Base-by-base conservation (phyloP, 2,113 vertebrate genomes). In the Bubo scandiacus region DNA sequence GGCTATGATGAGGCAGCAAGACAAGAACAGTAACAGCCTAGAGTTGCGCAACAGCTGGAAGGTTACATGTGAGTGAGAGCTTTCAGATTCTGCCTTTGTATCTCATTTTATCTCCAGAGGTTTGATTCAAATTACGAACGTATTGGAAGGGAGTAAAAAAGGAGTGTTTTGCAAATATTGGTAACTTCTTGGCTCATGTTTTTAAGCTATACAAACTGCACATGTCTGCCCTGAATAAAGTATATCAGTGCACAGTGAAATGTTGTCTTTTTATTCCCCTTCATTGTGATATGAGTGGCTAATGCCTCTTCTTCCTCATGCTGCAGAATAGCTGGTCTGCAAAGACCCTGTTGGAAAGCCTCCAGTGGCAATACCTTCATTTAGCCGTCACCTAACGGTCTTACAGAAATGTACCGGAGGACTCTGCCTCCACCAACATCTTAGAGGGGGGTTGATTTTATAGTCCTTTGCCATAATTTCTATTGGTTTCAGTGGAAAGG, bases 1-100 rank as follows among this genome's bases (percentile, higher is more conserved):
- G 97, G 78, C 7, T 77, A 55, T 10, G 59, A 92, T 18, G 63
- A 19, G 52, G 88, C 94, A 85, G n/a, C 88, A 94, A 63, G 9
- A 96, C 81, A 90, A 98, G 89, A 74, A 95, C 8, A 83, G 78
- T 84, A 90, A 68, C 43, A 75, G 61, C 38, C 43, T 32, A 34
- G 49, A 26, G 85, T 66, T 86, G 82, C 22, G 0, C 30, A 81
- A 67, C 70, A 74, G 62, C 22, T 87, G 78, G 70, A 83, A 72
- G 58, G 81, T 71, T 40, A 51, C 61, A 59, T 3, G 11, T 27
- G 67, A 79, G 49, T 25, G 45, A 67, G 5, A 88, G 36, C 42
- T 79, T 87, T 93, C 66, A 67, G 43, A 30, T 80, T 77, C 75
- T 89, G 23, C 38, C 58, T 91, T 68, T 72, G 36, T 78, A 72